These are phyloP conservation scores for Drosophila subquinaria DNA, from an alignment of 2,888 invertebrate genomes.

Conservation along the genomic window DNA sequence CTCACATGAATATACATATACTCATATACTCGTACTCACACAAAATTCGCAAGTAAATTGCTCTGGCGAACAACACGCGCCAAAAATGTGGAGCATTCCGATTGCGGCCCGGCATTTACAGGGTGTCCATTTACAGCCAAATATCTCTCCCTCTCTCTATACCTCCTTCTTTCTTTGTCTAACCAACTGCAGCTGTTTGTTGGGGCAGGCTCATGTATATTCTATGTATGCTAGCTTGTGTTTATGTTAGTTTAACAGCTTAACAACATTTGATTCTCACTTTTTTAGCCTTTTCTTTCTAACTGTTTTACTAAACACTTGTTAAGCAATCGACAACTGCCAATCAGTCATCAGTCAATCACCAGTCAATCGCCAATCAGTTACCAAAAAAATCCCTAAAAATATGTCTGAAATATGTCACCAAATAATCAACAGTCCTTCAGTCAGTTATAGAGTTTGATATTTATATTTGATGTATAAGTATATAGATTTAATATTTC, in stretches of 20 bases:
- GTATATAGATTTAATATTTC: too few species aligned
- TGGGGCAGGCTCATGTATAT: background rate
- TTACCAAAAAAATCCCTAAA: background rate
- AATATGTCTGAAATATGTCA: background rate
- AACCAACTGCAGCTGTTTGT: background rate
- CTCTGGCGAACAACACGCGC: conserved; percentile 58
- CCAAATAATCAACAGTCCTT: background rate
- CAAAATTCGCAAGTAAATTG: conserved; percentile 65
- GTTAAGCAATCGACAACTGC: background rate
- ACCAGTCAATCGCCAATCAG: background rate
- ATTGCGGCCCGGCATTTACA: conserved; percentile 53
- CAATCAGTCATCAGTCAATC: background rate
- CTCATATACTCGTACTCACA: background rate
- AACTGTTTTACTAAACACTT: background rate
- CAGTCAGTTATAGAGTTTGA: background rate
- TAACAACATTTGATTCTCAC: too few species aligned
- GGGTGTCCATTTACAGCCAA: conserved; percentile 41
- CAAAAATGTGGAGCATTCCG: conserved; percentile 65
- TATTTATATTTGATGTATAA: too few species aligned
- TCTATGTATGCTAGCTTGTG: background rate
- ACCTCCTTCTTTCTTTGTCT: background rate
- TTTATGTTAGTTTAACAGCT: too few species aligned
- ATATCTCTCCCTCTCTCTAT: background rate
- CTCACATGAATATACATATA: conserved; percentile 13
- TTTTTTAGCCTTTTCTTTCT: too few species aligned